Evolutionary conservation across 2,113 vertebrate species (phyloP).

Genomic region (Triplophysa rosa): DNA sequence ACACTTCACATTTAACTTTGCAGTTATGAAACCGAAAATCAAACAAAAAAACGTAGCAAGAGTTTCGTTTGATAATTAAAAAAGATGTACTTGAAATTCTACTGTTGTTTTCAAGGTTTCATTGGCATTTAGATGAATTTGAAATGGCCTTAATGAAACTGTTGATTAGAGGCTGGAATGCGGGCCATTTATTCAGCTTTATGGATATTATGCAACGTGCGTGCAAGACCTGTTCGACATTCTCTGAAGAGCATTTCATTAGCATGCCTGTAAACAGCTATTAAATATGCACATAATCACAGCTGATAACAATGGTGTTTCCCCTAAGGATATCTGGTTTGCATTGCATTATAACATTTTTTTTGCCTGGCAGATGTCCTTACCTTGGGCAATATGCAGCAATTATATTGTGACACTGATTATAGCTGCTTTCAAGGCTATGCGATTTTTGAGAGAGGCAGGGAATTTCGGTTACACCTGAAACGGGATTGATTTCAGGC

Average conservation of each 20-base stretch:
- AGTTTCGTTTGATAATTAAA: not conserved
- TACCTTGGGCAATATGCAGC: conserved; percentile 46
- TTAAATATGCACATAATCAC: conserved; percentile 57
- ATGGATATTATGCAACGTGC: conserved; percentile 31
- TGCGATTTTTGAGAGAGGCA: not conserved
- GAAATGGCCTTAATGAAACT: not conserved
- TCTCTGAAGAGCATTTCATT: conserved; percentile 49
- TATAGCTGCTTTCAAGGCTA: conserved; percentile 38
- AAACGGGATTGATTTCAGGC: conserved; percentile 11
- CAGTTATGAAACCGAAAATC: not conserved
- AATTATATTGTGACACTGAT: conserved; percentile 45
- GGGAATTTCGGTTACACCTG: conserved; percentile 8
- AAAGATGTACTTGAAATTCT: too few species aligned
- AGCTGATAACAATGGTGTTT: conserved; percentile 45
- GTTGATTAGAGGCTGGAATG: conserved; percentile 10
- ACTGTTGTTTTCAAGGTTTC: not conserved
- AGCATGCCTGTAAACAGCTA: conserved; percentile 47
- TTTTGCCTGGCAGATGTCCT: conserved; percentile 55
- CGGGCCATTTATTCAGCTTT: not conserved
- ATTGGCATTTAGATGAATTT: conserved; percentile 2
- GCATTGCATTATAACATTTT: conserved; percentile 51
- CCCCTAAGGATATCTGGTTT: conserved; percentile 46
- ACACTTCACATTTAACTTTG: not conserved
- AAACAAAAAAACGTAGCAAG: not conserved
- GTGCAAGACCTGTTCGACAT: conserved; percentile 40